A percentile compares a stretch with the other conserved stretches of the same genome.
These are phyloP conservation scores for Cephus pulcher DNA, from an alignment of 2,888 invertebrate genomes.

Conservation along the genomic window DNA sequence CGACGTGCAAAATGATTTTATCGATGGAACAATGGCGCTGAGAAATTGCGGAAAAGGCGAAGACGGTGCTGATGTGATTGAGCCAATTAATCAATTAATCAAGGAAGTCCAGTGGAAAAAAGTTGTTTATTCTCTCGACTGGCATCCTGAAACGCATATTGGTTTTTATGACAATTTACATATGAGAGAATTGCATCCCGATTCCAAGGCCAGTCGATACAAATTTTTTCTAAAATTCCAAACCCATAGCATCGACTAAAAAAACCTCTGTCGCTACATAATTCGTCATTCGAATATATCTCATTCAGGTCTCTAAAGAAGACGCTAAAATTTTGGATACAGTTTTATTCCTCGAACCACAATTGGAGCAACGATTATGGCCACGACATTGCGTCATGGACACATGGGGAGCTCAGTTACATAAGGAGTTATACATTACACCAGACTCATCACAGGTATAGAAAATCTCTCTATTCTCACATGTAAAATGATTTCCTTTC, in stretches of 20 bases:
- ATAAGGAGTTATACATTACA: slow-evolving; percentile 85
- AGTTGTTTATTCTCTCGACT: slow-evolving; percentile 92
- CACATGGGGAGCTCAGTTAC: slow-evolving; percentile 92
- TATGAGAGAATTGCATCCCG: slow-evolving; percentile 78
- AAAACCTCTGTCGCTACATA: not conserved
- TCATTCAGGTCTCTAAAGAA: slow-evolving; percentile 64
- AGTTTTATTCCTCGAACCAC: slow-evolving; percentile 87
- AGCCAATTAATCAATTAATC: slow-evolving; percentile 86
- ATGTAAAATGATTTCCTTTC: not conserved
- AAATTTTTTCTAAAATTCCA: not conserved
- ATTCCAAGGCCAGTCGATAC: slow-evolving; percentile 43
- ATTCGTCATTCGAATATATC: slow-evolving; percentile 4
- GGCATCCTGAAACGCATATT: slow-evolving; percentile 96
- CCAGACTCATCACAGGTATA: slow-evolving; percentile 76
- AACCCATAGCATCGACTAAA: not conserved
- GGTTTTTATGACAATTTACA: slow-evolving; percentile 94
- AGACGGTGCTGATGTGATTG: slow-evolving; percentile 87
- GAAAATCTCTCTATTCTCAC: not conserved
- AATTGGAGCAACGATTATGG: slow-evolving; percentile 90
- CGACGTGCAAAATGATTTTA: slow-evolving; percentile 99
- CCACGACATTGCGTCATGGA: slow-evolving; percentile 95
- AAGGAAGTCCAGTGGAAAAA: slow-evolving; percentile 81
- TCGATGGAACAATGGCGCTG: slow-evolving; percentile 91
- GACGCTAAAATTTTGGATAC: slow-evolving; percentile 87
- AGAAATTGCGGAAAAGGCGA: slow-evolving; percentile 89